Evolutionary conservation across 2,797 vertebrate species (phyloP), one percentile per base, ranked within the genome.

Genomic region (Nyctibius grandis): DNA sequence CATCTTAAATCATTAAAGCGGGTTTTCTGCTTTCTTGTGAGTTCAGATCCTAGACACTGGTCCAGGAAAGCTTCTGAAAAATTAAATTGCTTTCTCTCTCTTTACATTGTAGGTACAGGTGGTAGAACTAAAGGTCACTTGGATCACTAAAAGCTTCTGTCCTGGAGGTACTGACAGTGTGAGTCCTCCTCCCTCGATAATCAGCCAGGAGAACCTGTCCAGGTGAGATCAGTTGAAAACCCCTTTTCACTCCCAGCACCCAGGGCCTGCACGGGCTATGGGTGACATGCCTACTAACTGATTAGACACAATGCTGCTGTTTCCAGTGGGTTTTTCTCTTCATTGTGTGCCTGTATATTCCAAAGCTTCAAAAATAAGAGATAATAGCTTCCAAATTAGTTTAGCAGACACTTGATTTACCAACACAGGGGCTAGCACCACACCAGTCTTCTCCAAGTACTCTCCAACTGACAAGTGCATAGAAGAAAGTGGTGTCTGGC

Each of bases 101-200:
- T 63, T 36, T 74, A 3, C 8, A 2, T 38, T 88, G 10, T 86
- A 99, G 99, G 99, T 99, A 4, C 99, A 99, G 91, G 99, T 99
- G 26, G 99, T 99, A 19, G 99, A 99, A 89, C 96, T 99, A 36
- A 99, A 99, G 89, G 99, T 99, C 95, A 99, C 99, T 1, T 99
- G 99, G 99, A 99, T 99, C 95, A 99, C 99, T 28, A 99, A 99
- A 98, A 99, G 99, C 96, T 99, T 99, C 97, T 99, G 99, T 85
- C 99, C 99, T 50, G 99, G 99, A 96, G 99, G 99, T 81, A 99
- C 99, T 4, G 99, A 99, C 97, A 99, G 99, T 28, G 99, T 99
- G 48, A 99, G 99, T 89, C 99, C 99, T 28, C 99, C 99, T 42
- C 98, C 99, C 44, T 99, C 99, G 4, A 97, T 99, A 93, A 99